Evolutionary conservation across 2,113 vertebrate genomes (phyloP), one percentile per base, ranked within the genome.

Genomic region (Mixornis gularis): DNA sequence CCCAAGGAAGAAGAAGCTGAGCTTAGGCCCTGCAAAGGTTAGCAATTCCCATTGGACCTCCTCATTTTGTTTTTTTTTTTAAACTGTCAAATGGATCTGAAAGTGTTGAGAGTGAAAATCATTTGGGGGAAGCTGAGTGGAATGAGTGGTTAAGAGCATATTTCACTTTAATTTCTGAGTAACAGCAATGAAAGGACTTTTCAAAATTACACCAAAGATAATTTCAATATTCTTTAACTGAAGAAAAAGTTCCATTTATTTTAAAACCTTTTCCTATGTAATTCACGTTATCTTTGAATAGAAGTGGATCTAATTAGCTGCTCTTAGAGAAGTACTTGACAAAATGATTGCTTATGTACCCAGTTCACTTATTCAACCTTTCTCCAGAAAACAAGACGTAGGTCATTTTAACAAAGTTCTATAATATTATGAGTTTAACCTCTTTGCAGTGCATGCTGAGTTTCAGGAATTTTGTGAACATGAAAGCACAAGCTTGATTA

Each of bases 401-500:
- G 83, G 84, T 73, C 62, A 85, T 76, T 94, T 87, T 72, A 90
- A 79, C 34, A 36, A n/a, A 74, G 44, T 29, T 92, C 53, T 84
- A 3, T 53, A 53, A 76, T 81, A 77, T 76, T 66, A 21, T 11
- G 5, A 71, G 40, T 91, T 92, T 84, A 95, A 86, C 58, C 6
- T 78, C 48, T 84, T 92, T 52, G 59, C 70, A 90, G 53, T 65
- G 59, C n/a, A 59, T 56, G 16, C 34, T 55, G 36, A 81, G 17
- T 79, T 53, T 58, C 38, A 91, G 88, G 72, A 85, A 52, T 81
- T 79, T 27, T 92, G 85, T 92, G 79, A 88, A 81, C 85, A 95
- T 41, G 25, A 72, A 85, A 43, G 60, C 85, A 52, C 68, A 58
- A 85, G 69, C 26, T 60, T 89, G 65, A 94, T 95, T 96, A 96